These are phyloP conservation scores for Alca torda DNA, from an alignment of 2,797 vertebrate genomes.

Conservation along the genomic window DNA sequence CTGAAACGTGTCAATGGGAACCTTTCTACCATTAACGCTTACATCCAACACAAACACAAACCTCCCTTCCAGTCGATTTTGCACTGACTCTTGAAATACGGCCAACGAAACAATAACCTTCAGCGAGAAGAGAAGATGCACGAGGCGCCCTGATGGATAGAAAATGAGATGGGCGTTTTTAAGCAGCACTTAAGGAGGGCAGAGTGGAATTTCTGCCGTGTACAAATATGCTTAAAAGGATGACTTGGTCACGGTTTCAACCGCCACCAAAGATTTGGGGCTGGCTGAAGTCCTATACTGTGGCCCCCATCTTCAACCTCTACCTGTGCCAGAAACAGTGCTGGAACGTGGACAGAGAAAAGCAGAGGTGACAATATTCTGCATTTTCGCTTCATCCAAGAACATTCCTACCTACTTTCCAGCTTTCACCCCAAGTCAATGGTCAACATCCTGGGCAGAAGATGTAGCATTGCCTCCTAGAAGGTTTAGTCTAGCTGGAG, in stretches of 20 bases:
- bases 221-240: background rate
- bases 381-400: background rate
- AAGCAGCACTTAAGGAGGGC: background rate
- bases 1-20: background rate
- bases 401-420: background rate
- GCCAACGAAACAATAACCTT: background rate
- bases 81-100: background rate
- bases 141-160: background rate
- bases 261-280: background rate
- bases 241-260: background rate
- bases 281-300: background rate
- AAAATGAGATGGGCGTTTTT: background rate
- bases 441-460: background rate
- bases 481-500: background rate
- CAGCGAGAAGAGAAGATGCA: background rate
- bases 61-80: background rate
- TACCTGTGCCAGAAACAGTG: background rate
- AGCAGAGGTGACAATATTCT: background rate
- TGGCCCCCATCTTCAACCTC: background rate
- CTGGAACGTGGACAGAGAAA: rapidly evolving
- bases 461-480: background rate
- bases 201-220: background rate
- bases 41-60: background rate
- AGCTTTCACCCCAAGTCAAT: background rate
- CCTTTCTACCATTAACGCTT: background rate